Evolutionary conservation across 2,888 invertebrate species (phyloP), one percentile per base, ranked within the genome.

Genomic region (Pristionchus fissidentatus): DNA sequence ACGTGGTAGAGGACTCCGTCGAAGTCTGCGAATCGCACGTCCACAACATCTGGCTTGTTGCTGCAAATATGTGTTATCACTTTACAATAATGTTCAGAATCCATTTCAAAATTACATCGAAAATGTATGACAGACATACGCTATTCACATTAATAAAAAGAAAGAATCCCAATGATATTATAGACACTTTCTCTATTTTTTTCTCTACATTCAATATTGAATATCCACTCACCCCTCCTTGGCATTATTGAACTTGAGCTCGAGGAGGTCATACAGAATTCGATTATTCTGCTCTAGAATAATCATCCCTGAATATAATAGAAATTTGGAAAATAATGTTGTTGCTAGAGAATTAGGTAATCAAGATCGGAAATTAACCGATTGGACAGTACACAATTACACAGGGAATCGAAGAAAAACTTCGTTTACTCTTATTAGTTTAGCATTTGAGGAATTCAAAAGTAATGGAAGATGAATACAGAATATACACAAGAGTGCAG

Each of bases 1-100:
- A 99, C 96, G 94, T 97, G 98, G 94, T 97, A 99, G 90, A 98
- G 94, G 87, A 97, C 98, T 91, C 99, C 98, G 95, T 99, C 99
- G 94, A 99, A 99, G 94, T 99, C 99, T 90, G 97, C 90, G 89
- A 93, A 89, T 49, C 95, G 95, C 92, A 98, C 95, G 94, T 98
- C 97, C 93, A 97, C 97, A 90, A 96, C 96, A 93, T 98, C 98
- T 88, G 96, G 95, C 94, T 98, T 98, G 93, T 95, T 95, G 89
- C 97, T 97, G 94, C 87, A 95, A 95, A n/a, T n/a, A n/a, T n/a
- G n/a, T n/a, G n/a, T n/a, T n/a, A n/a, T n/a, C n/a, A n/a, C n/a
- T n/a, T n/a, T n/a, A n/a, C n/a, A n/a, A n/a, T n/a, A n/a, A n/a
- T n/a, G n/a, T n/a, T 84, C 5, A 78, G 22, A 52, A 22, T 49